Percentiles rank a stretch among this genome's conserved stretches.
These are phyloP conservation scores for Danaus chrysippus DNA, from an alignment of 2,888 invertebrate genomes.

Conservation along the genomic window DNA sequence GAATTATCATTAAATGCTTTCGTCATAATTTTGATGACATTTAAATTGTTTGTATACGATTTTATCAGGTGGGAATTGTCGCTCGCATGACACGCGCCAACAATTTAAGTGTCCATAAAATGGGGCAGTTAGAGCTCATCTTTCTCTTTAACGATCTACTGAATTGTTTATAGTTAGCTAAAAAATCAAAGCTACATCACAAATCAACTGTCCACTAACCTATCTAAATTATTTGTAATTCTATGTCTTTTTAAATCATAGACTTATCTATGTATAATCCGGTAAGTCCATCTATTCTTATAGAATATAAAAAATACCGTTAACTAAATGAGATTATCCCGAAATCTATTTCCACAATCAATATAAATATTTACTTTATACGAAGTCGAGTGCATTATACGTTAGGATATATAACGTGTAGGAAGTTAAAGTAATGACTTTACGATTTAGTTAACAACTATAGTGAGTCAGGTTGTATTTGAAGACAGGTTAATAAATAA, in stretches of 20 bases:
- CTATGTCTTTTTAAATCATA: conserved; percentile 24
- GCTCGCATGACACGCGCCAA: conserved; percentile 61
- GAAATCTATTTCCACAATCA: too few relatives aligned
- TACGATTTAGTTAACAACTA: conserved; percentile 73
- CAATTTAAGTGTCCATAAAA: conserved; percentile 75
- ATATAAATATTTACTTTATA: too few relatives aligned
- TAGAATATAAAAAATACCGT: too few relatives aligned
- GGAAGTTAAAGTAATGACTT: conserved; percentile 72
- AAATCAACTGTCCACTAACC: conserved; percentile 56
- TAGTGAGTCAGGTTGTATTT: conserved; percentile 71
- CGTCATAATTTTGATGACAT: conserved; percentile 24
- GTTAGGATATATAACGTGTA: conserved; percentile 59
- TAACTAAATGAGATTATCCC: too few relatives aligned
- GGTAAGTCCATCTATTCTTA: conserved; percentile 21
- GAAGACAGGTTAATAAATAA: conserved; percentile 59
- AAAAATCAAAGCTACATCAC: conserved; percentile 56
- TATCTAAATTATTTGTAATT: conserved; percentile 14
- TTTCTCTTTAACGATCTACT: conserved; percentile 74
- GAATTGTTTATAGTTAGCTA: conserved; percentile 74
- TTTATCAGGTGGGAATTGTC: conserved; percentile 57
- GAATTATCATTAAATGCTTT: background rate
- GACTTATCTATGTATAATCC: conserved; percentile 64
- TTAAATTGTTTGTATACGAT: conserved; percentile 41
- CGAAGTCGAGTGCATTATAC: too few relatives aligned
- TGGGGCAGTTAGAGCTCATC: conserved; percentile 72